phyloP scores from a whole-genome alignment of 2,797 vertebrate species.

The Myoxocephalus aenaeus region DNA sequence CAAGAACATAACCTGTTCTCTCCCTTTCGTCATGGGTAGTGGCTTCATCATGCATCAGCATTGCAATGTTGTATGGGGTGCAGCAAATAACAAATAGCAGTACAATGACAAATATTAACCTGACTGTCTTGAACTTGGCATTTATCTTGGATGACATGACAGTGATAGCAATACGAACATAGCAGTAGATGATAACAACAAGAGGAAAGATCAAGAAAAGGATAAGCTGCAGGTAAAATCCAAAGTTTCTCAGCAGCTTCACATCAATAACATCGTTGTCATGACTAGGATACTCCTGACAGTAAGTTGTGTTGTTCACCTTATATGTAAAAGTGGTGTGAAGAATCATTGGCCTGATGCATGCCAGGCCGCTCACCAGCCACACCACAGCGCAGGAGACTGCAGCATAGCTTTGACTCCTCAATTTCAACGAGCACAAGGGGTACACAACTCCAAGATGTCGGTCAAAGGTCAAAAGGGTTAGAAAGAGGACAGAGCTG shows the following conservation, averaged over 20 bases:
- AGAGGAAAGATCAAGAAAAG: constrained; percentile 84
- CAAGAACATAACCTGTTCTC: constrained; percentile 31
- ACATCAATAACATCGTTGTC: too few species aligned
- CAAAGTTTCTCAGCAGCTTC: constrained; percentile 12
- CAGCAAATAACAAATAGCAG: constrained; percentile 84
- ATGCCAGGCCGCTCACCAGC: constrained; percentile 75
- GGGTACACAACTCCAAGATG: constrained; percentile 85
- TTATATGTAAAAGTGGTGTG: background rate
- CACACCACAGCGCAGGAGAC: constrained; percentile 74
- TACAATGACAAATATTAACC: constrained; percentile 83
- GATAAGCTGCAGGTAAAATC: constrained; percentile 78
- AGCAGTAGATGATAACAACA: constrained; percentile 80
- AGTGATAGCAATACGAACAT: constrained; percentile 77
- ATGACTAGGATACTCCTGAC: constrained; percentile 32
- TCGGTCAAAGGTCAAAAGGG: constrained; percentile 85
- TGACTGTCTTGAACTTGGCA: constrained; percentile 81
- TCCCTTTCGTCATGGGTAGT: accelerated
- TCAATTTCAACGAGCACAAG: constrained; percentile 51
- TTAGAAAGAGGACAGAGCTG: constrained; percentile 85
- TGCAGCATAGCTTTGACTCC: constrained; percentile 72
- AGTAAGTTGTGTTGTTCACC: background rate
- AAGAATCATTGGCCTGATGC: constrained; percentile 74
- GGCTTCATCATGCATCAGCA: constrained; percentile 37
- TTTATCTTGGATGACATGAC: constrained; percentile 75
- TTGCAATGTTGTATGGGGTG: constrained; percentile 81